Percentiles rank a stretch among this genome's conserved stretches.
Conservation (phyloP, 2,888 invertebrate species). For the Vesta saturnalis region DNA sequence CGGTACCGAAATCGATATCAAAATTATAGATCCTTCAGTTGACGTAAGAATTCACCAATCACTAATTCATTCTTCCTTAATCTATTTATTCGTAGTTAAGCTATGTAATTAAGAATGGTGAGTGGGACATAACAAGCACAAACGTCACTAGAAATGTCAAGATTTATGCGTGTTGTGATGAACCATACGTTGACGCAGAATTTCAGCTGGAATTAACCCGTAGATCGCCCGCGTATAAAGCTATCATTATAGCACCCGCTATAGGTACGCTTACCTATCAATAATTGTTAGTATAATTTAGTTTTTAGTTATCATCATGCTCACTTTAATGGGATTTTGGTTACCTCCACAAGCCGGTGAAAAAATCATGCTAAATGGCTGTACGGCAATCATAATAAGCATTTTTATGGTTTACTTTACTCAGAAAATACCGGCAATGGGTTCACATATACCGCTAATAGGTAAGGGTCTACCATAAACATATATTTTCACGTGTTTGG, state of each 20-base stretch:
- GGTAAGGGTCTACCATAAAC: constrained; percentile 57
- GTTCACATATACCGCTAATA: constrained; percentile 66
- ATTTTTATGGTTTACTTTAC: constrained; percentile 72
- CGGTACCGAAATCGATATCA: constrained; percentile 68
- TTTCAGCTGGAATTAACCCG: constrained; percentile 66
- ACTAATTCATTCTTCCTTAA: background rate
- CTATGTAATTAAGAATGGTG: constrained; percentile 56
- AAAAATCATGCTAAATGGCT: constrained; percentile 70
- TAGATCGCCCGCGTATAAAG: constrained; percentile 69
- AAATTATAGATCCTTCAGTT: constrained; percentile 19
- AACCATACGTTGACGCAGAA: constrained; percentile 66
- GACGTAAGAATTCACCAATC: constrained; percentile 27
- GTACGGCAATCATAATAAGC: constrained; percentile 69
- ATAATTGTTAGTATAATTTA: background rate
- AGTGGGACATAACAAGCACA: constrained; percentile 65
- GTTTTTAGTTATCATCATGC: constrained; percentile 66
- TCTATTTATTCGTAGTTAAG: no score
- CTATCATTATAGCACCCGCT: constrained; percentile 71
- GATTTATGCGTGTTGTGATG: constrained; percentile 66
- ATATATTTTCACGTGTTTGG: background rate
- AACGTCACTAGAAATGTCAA: constrained; percentile 57
- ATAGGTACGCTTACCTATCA: constrained; percentile 58
- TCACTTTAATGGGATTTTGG: constrained; percentile 72
- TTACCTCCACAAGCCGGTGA: constrained; percentile 74
- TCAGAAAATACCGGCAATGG: constrained; percentile 67